phyloP scores from a whole-genome alignment of 1,140 invertebrate species.

The Listronotus bonariensis region DNA sequence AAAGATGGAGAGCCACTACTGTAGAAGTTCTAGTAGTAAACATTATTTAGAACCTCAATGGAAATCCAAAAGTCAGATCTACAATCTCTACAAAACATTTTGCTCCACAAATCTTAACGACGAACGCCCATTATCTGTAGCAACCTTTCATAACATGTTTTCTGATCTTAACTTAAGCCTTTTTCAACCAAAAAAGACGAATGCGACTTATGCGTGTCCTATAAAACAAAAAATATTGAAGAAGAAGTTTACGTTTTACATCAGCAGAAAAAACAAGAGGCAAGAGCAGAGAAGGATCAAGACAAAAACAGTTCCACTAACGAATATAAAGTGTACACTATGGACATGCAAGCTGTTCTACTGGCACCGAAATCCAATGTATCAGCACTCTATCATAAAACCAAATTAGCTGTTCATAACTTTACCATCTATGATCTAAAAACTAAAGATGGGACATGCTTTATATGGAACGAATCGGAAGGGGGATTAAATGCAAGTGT shows the following conservation, averaged over 20 bases:
- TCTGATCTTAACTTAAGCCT: constrained; percentile 7
- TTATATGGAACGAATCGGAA: too few relatives aligned
- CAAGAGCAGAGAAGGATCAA: constrained; percentile 8
- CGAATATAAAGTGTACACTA: constrained; percentile 3
- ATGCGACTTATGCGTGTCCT: constrained; percentile 10
- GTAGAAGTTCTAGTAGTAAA: constrained; percentile 13
- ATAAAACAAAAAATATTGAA: background rate
- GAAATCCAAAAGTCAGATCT: constrained; percentile 10
- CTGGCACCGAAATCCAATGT: constrained; percentile 23
- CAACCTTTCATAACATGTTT: constrained; percentile 15
- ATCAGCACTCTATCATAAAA: constrained; percentile 25
- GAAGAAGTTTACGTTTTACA: constrained; percentile 14
- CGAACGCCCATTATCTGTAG: background rate
- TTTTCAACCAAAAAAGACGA: constrained; percentile 21
- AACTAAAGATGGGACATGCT: constrained; percentile 1
- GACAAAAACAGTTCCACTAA: constrained; percentile 3
- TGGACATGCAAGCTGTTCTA: constrained; percentile 27
- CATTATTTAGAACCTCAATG: constrained; percentile 16
- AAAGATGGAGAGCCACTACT: constrained; percentile 22
- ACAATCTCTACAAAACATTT: constrained; percentile 17
- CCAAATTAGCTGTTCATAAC: constrained; percentile 35
- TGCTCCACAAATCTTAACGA: constrained; percentile 1
- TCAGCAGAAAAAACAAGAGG: constrained; percentile 13
- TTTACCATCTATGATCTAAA: constrained; percentile 50
- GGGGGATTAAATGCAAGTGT: too few relatives aligned